Conservation (phyloP, 30 jellyfish, hydroid and myxozoan species). For the Rhopilema esculentum region DNA sequence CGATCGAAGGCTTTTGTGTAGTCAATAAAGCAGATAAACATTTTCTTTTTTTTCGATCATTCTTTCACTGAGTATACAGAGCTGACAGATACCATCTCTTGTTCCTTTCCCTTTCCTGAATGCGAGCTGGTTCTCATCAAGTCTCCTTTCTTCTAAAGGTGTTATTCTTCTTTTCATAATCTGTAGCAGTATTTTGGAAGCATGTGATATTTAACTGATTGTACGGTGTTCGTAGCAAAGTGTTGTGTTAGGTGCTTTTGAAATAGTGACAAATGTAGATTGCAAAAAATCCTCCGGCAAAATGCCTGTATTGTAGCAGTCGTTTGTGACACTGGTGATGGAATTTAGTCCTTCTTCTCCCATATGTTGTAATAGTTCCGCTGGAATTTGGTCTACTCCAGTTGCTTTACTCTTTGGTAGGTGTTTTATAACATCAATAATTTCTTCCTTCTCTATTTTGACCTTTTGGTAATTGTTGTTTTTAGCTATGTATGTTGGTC, state of each 20-base stretch:
- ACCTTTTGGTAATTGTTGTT: not conserved
- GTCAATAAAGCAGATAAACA: conserved; percentile 3
- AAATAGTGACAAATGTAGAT: conserved; percentile 7
- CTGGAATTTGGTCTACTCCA: conserved; percentile 30
- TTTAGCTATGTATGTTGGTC: not conserved
- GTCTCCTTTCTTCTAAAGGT: conserved; percentile 4
- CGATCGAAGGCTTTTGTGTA: no score
- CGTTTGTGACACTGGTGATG: not conserved
- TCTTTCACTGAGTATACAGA: conserved; percentile 32
- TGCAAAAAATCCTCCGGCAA: conserved; percentile 3
- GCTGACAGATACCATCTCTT: conserved; percentile 39
- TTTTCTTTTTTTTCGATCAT: conserved; percentile 20
- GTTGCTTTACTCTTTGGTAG: no score
- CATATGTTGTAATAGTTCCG: conserved; percentile 19
- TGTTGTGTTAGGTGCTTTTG: conserved; percentile 4
- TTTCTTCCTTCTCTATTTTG: not conserved
- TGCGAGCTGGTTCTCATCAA: conserved; percentile 39
- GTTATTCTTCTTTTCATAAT: conserved; percentile 23
- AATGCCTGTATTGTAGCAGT: conserved; percentile 20
- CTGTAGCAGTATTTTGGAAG: conserved; percentile 26
- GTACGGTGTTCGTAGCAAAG: conserved; percentile 38
- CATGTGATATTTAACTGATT: conserved; percentile 38
- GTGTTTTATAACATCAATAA: not conserved
- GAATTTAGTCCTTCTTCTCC: conserved; percentile 1
- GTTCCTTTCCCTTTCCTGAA: conserved; percentile 46